Percentiles rank a stretch among this genome's conserved stretches.
Evolutionary conservation across 2,113 vertebrate genomes (phyloP).

Genomic region (Rhinolophus sinicus): DNA sequence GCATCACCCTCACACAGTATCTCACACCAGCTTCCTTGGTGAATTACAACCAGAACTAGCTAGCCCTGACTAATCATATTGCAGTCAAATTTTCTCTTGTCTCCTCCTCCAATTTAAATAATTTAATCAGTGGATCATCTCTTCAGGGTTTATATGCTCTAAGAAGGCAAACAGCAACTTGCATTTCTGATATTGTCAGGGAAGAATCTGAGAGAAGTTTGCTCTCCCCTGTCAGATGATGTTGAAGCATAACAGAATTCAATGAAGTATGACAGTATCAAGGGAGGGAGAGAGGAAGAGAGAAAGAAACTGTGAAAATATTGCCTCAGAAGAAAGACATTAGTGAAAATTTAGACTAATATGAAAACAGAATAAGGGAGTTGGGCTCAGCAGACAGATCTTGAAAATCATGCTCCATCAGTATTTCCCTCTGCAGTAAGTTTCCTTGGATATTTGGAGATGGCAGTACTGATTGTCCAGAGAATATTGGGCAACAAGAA

Average conservation of each 20-base stretch:
- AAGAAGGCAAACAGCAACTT: not conserved
- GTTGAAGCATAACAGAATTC: not conserved
- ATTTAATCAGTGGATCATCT: not conserved
- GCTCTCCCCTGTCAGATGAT: not conserved
- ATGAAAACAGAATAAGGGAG: not conserved
- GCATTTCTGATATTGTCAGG: not conserved
- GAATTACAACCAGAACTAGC: not conserved
- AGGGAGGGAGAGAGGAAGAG: not conserved
- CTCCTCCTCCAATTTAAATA: not conserved
- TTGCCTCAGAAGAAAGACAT: not conserved
- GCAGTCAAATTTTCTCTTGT: not conserved
- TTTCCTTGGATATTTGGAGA: not conserved
- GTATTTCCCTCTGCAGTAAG: not conserved
- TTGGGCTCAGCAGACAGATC: not conserved
- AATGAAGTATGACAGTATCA: not conserved
- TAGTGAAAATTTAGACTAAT: not conserved
- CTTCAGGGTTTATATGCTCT: not conserved
- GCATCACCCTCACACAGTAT: rapidly evolving
- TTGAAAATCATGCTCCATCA: not conserved
- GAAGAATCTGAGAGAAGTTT: not conserved
- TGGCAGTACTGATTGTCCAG: not conserved
- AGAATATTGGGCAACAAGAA: not conserved
- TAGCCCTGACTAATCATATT: not conserved
- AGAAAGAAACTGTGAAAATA: not conserved
- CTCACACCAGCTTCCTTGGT: not conserved